These are phyloP conservation scores for Polymixis lichenea DNA, from an alignment of 2,888 invertebrate genomes.

Conservation along the genomic window DNA sequence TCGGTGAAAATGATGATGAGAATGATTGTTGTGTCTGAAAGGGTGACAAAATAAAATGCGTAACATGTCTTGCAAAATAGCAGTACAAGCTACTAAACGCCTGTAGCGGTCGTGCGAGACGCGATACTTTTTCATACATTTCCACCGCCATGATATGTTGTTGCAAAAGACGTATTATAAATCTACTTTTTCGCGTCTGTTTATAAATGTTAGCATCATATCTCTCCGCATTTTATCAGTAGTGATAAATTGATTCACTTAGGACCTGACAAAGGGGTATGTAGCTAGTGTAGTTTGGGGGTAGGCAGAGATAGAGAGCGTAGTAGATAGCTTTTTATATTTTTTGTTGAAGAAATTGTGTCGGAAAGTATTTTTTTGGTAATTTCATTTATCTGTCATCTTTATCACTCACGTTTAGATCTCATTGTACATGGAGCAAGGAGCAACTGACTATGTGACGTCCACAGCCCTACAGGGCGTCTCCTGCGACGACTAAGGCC, in stretches of 20 bases:
- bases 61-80: neutral
- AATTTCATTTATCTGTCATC: neutral
- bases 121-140: conserved; percentile 21
- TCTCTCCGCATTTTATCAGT: conserved; percentile 51
- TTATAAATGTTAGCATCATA: conserved; percentile 59
- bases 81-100: neutral
- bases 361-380: no score
- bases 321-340: neutral
- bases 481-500: no score
- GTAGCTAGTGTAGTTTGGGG: conserved; percentile 32
- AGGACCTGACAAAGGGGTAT: conserved; percentile 46
- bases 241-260: conserved; percentile 68
- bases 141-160: neutral
- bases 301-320: conserved; percentile 28
- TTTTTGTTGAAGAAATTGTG: conserved; percentile 5
- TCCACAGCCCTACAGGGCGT: no score
- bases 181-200: conserved; percentile 57
- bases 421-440: no score
- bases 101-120: neutral
- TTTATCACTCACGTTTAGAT: neutral
- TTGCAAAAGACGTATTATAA: conserved; percentile 45
- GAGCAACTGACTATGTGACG: no score
- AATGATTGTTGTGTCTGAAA: neutral
- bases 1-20: no score
- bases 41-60: no score